phyloP scores from a whole-genome alignment of 2,113 vertebrate species.

The Oryzias melastigma region DNA sequence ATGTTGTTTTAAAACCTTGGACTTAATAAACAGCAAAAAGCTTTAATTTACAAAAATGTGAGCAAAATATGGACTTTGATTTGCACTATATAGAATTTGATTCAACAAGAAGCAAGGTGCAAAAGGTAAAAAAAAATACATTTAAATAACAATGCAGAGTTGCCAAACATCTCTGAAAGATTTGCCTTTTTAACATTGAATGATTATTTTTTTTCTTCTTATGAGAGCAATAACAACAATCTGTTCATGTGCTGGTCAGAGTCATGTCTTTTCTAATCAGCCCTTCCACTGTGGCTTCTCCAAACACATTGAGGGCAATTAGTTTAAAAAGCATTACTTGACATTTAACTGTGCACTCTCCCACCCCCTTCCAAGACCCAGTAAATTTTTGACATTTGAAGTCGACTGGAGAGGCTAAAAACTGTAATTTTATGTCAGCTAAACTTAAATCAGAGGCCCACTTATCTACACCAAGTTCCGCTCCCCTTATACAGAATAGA shows the following conservation, averaged over 20 bases:
- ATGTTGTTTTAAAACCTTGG: no score
- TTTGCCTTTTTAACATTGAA: constrained; percentile 17
- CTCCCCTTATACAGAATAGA: constrained; percentile 25
- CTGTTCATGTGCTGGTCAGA: constrained; percentile 52
- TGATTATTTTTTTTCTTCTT: constrained; percentile 8
- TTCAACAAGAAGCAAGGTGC: no score
- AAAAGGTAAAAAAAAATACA: no score
- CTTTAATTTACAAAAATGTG: no score
- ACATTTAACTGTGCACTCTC: constrained; percentile 69
- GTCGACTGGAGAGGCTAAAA: constrained; percentile 53
- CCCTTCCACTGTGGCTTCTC: constrained; percentile 42
- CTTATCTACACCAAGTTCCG: constrained; percentile 25
- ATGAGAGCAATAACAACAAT: constrained; percentile 31
- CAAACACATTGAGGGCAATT: constrained; percentile 72
- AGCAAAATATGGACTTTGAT: no score
- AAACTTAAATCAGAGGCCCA: constrained; percentile 22
- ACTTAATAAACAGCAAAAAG: no score
- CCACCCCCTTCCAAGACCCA: constrained; percentile 52
- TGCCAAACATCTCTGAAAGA: background rate
- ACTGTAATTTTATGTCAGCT: constrained; percentile 63
- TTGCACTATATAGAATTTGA: no score
- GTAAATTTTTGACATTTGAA: constrained; percentile 75
- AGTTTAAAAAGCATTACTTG: constrained; percentile 75
- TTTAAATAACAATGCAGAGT: no score
- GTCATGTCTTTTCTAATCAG: constrained; percentile 60